Conservation (phyloP, 2,113 vertebrate genomes). For the Lasiurus cinereus region DNA sequence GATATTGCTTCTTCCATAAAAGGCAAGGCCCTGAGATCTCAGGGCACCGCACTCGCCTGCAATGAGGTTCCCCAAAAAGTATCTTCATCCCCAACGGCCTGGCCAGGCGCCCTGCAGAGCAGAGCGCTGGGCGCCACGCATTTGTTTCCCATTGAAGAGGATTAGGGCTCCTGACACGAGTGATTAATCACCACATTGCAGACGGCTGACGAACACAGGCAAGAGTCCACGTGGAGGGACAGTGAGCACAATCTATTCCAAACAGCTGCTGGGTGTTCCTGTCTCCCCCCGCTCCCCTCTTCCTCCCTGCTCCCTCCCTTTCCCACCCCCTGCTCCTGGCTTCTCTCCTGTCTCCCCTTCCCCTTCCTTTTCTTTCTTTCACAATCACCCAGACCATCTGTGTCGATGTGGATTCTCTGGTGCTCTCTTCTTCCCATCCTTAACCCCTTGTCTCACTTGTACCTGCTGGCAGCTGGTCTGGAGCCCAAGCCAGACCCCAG, state of each 20-base stretch:
- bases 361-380: neutral
- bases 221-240: conserved; percentile 93
- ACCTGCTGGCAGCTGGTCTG: neutral
- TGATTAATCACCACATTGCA: conserved; percentile 97
- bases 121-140: conserved; percentile 92
- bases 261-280: conserved; percentile 93
- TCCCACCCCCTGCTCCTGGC: neutral
- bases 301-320: conserved; percentile 42
- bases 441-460: neutral
- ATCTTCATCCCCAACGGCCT: conserved; percentile 86
- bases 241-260: conserved; percentile 94
- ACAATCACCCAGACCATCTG: neutral
- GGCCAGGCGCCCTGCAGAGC: conserved; percentile 89
- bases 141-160: conserved; percentile 97
- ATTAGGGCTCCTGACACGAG: conserved; percentile 96
- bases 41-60: conserved; percentile 43
- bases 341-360: neutral
- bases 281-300: conserved; percentile 74
- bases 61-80: conserved; percentile 82
- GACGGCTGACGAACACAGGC: conserved; percentile 94
- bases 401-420: neutral
- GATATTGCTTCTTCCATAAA: neutral
- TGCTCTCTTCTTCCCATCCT: neutral
- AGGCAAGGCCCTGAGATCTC: conserved; percentile 21
- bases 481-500: fast-evolving